Evolutionary conservation across 2,888 invertebrate species (phyloP).

Genomic region (Apamea crenata): DNA sequence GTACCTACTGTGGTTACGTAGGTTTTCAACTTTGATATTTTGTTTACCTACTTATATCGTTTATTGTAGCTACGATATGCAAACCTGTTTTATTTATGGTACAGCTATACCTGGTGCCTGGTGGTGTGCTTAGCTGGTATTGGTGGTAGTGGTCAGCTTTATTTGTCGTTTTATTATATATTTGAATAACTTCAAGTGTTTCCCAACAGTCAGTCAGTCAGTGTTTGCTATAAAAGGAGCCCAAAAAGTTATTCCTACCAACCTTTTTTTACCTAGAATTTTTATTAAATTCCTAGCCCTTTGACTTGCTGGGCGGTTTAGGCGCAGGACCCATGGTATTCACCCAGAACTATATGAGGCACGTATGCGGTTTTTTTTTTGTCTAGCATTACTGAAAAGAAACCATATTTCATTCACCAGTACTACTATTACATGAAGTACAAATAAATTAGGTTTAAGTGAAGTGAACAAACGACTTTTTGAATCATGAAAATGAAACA

Average conservation of each 20-base stretch:
- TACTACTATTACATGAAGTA: constrained; percentile 5
- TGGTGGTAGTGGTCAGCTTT: no score
- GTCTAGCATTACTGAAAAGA: background rate
- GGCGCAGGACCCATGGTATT: background rate
- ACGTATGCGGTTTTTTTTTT: background rate
- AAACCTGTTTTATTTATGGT: background rate
- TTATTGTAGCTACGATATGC: background rate
- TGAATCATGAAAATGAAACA: constrained; percentile 81
- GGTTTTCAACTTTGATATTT: constrained; percentile 22
- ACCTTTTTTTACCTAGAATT: background rate
- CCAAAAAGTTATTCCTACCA: no score
- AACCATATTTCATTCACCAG: background rate
- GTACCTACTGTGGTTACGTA: constrained; percentile 9
- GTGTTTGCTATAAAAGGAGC: background rate
- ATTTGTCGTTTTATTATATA: constrained; percentile 3
- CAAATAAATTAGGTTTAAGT: constrained; percentile 10
- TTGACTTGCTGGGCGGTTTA: background rate
- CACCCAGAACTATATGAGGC: background rate
- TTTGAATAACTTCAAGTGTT: background rate
- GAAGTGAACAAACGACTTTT: constrained; percentile 18
- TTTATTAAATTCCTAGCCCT: background rate
- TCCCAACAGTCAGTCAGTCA: no score
- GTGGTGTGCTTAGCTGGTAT: no score
- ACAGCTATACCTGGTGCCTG: no score
- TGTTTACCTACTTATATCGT: constrained; percentile 20